Percentiles rank a stretch among this genome's conserved stretches.
Conservation (phyloP, 2,888 invertebrate species). For the Phyllotreta striolata region DNA sequence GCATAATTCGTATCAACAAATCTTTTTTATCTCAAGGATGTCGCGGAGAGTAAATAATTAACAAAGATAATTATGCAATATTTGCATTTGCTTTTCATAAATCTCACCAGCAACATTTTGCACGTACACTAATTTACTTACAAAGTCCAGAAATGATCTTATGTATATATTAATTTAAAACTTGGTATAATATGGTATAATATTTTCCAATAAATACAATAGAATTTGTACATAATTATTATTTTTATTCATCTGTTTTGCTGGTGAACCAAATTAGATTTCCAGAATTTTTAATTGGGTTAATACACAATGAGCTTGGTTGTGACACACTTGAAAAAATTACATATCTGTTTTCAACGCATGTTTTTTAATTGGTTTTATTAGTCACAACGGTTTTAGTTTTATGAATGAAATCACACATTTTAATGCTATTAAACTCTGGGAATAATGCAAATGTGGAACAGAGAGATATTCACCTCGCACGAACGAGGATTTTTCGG, state of each 20-base stretch:
- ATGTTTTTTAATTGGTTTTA: slow-evolving; percentile 3
- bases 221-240: no score
- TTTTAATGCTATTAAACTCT: no score
- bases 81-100: no score
- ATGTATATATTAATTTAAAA: neutral
- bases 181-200: neutral
- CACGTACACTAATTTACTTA: neutral
- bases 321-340: slow-evolving; percentile 12
- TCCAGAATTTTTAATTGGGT: slow-evolving; percentile 13
- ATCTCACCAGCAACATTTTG: neutral
- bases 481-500: no score
- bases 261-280: neutral
- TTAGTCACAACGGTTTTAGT: no score
- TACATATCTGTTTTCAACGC: slow-evolving; percentile 4
- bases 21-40: no score
- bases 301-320: slow-evolving; percentile 5
- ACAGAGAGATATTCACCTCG: no score
- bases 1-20: no score
- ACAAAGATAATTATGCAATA: no score
- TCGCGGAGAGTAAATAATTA: no score
- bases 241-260: neutral
- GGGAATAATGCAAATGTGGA: no score
- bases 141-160: neutral
- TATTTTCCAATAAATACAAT: slow-evolving; percentile 12
- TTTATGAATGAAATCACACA: no score